phyloP scores from a whole-genome alignment of 2,113 vertebrate species.

The Pristiophorus japonicus region DNA sequence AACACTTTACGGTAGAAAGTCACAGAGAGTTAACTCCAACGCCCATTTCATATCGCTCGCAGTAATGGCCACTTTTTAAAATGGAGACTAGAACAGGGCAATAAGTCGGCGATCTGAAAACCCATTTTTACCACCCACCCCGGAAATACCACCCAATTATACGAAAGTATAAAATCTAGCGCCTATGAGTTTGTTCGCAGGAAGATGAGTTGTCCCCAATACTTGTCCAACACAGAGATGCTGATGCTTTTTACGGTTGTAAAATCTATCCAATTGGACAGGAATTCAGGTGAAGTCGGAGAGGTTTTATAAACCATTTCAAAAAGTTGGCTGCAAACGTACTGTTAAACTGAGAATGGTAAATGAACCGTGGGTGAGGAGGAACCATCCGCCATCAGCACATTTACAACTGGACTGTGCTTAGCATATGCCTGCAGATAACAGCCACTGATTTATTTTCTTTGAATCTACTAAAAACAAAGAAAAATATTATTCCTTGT shows the following conservation, averaged over 20 bases:
- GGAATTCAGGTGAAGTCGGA: neutral
- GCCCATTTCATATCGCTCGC: too few relatives aligned
- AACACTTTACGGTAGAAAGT: too few relatives aligned
- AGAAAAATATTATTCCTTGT: neutral
- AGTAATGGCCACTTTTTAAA: too few relatives aligned
- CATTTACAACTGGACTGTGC: neutral
- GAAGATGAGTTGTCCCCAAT: neutral
- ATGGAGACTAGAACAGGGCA: too few relatives aligned
- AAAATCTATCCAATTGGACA: neutral
- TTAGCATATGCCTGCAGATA: neutral
- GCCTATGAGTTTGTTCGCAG: neutral
- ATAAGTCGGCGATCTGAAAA: too few relatives aligned
- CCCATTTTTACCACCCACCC: too few relatives aligned
- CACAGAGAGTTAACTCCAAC: too few relatives aligned
- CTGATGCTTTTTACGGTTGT: neutral
- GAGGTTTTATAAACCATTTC: neutral
- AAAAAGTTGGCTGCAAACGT: constrained; percentile 1
- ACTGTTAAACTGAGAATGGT: neutral
- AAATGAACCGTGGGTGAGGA: neutral
- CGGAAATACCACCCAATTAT: too few relatives aligned
- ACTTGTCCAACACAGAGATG: neutral
- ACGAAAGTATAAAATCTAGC: too few relatives aligned
- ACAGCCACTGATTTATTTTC: neutral
- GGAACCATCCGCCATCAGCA: neutral
- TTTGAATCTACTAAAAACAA: neutral